These are phyloP conservation scores for Molanna angustata DNA, from an alignment of 2,888 invertebrate species.

Conservation along the genomic window DNA sequence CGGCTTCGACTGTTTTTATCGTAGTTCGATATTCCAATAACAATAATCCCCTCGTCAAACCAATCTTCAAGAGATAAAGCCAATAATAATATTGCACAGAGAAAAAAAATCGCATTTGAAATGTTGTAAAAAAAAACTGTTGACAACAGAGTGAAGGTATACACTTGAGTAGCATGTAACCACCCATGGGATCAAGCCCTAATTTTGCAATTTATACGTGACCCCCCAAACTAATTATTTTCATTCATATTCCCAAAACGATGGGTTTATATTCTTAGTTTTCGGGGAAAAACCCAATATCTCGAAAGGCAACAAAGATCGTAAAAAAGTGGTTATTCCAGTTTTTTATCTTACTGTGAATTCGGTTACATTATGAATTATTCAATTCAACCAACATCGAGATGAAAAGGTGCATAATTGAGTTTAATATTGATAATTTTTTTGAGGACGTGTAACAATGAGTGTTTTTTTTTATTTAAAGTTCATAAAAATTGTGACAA, in stretches of 20 bases:
- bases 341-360: no score
- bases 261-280: slow-evolving; percentile 19
- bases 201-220: slow-evolving; percentile 29
- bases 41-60: slow-evolving; percentile 24
- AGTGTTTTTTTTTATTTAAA: no score
- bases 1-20: no score
- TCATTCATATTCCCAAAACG: slow-evolving; percentile 30
- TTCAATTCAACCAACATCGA: no score
- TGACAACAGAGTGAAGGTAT: slow-evolving; percentile 27
- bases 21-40: no score
- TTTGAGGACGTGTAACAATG: no score
- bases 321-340: slow-evolving; percentile 26
- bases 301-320: no score
- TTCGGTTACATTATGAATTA: no score
- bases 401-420: no score
- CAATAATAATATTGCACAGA: slow-evolving; percentile 30
- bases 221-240: slow-evolving; percentile 31
- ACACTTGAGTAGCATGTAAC: slow-evolving; percentile 18
- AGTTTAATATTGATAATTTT: no score
- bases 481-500: no score
- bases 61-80: slow-evolving; percentile 29
- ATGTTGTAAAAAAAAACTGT: slow-evolving; percentile 32
- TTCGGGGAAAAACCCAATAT: slow-evolving; percentile 10
- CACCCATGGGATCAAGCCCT: slow-evolving; percentile 30
- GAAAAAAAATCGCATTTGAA: slow-evolving; percentile 30